Evolutionary conservation across 2,888 invertebrate species (phyloP), one percentile per base, ranked within the genome.

Genomic region (Galerucella nymphaeae): DNA sequence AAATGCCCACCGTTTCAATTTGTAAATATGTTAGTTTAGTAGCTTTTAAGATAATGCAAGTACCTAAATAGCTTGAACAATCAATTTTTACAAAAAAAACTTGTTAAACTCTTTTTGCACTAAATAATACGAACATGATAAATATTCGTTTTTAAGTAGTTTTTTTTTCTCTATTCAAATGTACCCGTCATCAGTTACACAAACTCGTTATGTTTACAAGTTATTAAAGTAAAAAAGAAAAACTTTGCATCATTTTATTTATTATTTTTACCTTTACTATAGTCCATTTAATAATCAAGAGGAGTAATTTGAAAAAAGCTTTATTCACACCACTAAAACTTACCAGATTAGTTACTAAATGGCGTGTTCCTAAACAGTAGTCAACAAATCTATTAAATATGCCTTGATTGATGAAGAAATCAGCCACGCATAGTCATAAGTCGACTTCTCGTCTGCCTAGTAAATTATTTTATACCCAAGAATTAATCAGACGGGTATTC

Each of bases 31-130:
- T 58, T 58, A 58, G 23, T 13, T 62, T 62, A 62, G 63, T 63
- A 70, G 70, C 55, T 63, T 63, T 38, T 70, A 70, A 69, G 69
- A 63, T 55, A 50, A 65, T 65, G 65, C 48, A 63, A 63, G 63
- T 62, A 68, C 30, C 70, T 63, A 70, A 70, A 70, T 70, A 70
- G 70, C 70, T 70, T 70, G 70, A 70, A 70, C 70, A 70, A 70
- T 70, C 70, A 70, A 41, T 70, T 63, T 41, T 63, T 70, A 57
- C 41, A 63, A 38, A 38, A 63, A 38, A 38, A 53, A 63, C 55
- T 63, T 70, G 53, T 70, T 70, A 70, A 50, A 63, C 55, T 63
- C 55, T 70, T 70, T 70, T 70, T 70, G 70, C 70, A 70, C 70
- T 70, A 30, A 70, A 69, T 61, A 69, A 69, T 38, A 38, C 62